Base-by-base conservation (phyloP, 2,888 invertebrate genomes). In the Microplitis manilae region DNA sequence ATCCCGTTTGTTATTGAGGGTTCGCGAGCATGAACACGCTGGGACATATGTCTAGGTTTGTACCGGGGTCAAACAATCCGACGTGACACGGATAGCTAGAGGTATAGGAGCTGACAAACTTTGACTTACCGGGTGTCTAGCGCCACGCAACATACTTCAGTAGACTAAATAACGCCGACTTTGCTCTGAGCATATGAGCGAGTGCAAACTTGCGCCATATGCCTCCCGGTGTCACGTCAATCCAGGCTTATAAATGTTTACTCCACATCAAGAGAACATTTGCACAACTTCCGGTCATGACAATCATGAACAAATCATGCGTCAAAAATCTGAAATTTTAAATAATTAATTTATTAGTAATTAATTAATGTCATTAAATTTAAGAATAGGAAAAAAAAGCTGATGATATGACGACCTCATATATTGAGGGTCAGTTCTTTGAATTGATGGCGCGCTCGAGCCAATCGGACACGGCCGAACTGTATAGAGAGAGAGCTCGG, bases 381-480 rank as follows among this genome's bases (percentile, higher is more conserved):
- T 50, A 13, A 40, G 40, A 9, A 13, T 7, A 62, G 40, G 9
- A 73, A 39, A 13, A 5, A 59, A 64, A 17, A 62, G 15, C 40
- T 13, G 9, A 72, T 50, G 15, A 30, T 30, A 30, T 30, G 5
- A 61, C n/a, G 62, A 71, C 30, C 50, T 39, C 65, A 62, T 62
- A 38, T 59, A 70, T 70, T 13, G 62, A 59, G 30, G 67, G 65
- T 41, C 65, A 17, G 59, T 68, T 39, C 17, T 30, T 39, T 64
- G 39, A 68, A 68, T 68, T 65, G 62, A 76, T 74, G 77, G 65
- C 41, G 20, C 6, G 67, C 61, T 75, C 15, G 40, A 68, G 75
- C 79, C 79, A 81, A 84, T 86, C 83, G 78, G 85, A 82, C 79
- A 84, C 84, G 85, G 85, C 76, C 39, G 15, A 17, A 6, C 60